These are phyloP conservation scores for Ursus arctos DNA, from an alignment of 2,113 vertebrate genomes.

Conservation along the genomic window DNA sequence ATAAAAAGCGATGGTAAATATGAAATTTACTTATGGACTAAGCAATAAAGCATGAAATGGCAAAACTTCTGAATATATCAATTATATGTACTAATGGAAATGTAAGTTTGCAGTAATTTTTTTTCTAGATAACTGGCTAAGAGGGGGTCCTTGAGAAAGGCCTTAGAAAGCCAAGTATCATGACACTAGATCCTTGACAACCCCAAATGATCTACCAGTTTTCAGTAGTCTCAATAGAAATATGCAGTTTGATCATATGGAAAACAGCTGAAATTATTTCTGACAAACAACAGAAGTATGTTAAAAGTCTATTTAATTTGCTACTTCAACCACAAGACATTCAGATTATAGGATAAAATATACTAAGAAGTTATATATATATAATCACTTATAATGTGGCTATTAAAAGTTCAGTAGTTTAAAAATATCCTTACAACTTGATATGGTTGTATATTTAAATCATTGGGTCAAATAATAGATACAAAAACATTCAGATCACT, in stretches of 20 bases:
- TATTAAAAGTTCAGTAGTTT: background rate
- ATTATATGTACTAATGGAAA: background rate
- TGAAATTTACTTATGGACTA: conserved; percentile 6
- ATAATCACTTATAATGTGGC: background rate
- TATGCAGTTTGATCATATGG: background rate
- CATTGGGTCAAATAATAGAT: background rate
- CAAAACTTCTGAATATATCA: background rate
- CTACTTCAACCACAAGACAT: background rate
- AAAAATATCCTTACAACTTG: background rate
- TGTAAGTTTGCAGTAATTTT: background rate
- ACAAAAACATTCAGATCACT: background rate
- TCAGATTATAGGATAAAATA: background rate
- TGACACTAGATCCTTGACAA: background rate
- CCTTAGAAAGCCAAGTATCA: background rate
- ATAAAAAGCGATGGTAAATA: background rate
- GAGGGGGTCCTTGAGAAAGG: background rate
- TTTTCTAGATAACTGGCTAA: background rate
- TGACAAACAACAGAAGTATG: background rate
- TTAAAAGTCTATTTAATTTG: background rate
- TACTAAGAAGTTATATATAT: background rate
- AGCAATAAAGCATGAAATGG: conserved; percentile 35
- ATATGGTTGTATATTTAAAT: conserved; percentile 2
- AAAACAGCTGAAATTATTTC: background rate
- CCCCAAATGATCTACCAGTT: background rate
- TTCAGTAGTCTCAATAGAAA: background rate